Evolutionary conservation across 2,888 invertebrate genomes (phyloP).

Genomic region (Macrophya annulata): DNA sequence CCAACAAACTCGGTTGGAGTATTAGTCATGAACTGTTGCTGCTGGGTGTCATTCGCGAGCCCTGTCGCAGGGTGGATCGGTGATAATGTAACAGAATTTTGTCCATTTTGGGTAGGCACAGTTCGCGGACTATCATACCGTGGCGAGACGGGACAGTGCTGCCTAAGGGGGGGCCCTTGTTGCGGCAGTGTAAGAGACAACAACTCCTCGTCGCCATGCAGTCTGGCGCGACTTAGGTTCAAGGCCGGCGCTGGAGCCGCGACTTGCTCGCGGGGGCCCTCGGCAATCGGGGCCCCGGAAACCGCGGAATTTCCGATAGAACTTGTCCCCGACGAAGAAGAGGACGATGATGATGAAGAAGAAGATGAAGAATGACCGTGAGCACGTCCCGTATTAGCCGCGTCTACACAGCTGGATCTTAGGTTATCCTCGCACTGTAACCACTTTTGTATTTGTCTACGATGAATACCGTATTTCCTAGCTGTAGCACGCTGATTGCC

Average conservation of each 20-base stretch:
- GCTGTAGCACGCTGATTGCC: conserved; percentile 95
- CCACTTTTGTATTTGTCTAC: conserved; percentile 96
- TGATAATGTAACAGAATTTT: conserved; percentile 57
- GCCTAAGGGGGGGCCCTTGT: conserved; percentile 51
- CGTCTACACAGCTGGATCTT: conserved; percentile 86
- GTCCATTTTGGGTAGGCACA: conserved; percentile 22
- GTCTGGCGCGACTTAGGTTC: conserved; percentile 80
- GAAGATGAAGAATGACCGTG: conserved; percentile 50
- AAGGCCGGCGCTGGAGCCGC: conserved; percentile 77
- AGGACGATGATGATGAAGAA: conserved; percentile 43
- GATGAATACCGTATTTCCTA: conserved; percentile 93
- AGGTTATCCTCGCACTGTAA: conserved; percentile 91
- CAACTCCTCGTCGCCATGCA: conserved; percentile 77
- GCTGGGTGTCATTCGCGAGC: conserved; percentile 26
- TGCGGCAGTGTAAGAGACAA: conserved; percentile 54
- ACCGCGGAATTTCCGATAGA: conserved; percentile 45
- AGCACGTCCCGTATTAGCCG: conserved; percentile 52
- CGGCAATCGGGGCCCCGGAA: conserved; percentile 62
- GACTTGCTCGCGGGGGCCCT: conserved; percentile 68
- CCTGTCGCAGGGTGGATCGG: conserved; percentile 57
- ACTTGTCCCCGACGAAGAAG: conserved; percentile 45
- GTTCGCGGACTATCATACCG: conserved; percentile 37
- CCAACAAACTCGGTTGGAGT: not conserved
- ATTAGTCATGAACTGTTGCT: conserved; percentile 30
- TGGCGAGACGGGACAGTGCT: conserved; percentile 47